Evolutionary conservation across 1,140 invertebrate species (phyloP).

Genomic region (Plutomurus gul): DNA sequence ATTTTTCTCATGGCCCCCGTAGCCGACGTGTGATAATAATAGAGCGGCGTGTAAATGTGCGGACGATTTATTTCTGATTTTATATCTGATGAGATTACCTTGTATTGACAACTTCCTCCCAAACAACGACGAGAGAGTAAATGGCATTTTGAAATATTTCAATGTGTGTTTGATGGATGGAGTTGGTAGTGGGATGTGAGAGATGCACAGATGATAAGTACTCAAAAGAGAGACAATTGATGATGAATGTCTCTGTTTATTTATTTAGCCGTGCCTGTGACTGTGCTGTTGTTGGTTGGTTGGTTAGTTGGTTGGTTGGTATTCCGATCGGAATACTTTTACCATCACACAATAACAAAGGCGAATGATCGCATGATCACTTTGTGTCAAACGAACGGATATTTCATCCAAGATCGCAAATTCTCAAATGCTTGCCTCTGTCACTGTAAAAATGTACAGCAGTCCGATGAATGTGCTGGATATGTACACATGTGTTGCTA

Average conservation of each 20-base stretch:
- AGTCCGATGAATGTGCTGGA: not conserved
- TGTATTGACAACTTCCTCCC: constrained; percentile 26
- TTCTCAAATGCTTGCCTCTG: not conserved
- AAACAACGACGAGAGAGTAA: constrained; percentile 23
- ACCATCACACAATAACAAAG: not conserved
- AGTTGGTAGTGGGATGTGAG: not conserved
- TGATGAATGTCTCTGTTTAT: not conserved
- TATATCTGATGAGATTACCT: constrained; percentile 21
- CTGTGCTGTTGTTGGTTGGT: too few relatives aligned
- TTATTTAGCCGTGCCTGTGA: too few relatives aligned
- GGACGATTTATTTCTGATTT: too few relatives aligned
- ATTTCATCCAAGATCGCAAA: not conserved
- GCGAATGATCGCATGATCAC: not conserved
- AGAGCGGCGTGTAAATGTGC: not conserved
- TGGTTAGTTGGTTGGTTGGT: too few relatives aligned
- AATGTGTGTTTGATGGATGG: not conserved
- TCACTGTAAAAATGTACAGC: constrained; percentile 10
- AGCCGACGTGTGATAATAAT: not conserved
- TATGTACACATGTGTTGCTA: too few relatives aligned
- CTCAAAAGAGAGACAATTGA: constrained; percentile 11
- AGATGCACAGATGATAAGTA: constrained; percentile 13
- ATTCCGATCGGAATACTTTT: not conserved
- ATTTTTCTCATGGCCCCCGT: not conserved
- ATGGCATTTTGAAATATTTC: constrained; percentile 4
- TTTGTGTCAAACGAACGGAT: too few relatives aligned